These are phyloP conservation scores for Prunella strophiata DNA, from an alignment of 2,797 vertebrate species.

Conservation along the genomic window DNA sequence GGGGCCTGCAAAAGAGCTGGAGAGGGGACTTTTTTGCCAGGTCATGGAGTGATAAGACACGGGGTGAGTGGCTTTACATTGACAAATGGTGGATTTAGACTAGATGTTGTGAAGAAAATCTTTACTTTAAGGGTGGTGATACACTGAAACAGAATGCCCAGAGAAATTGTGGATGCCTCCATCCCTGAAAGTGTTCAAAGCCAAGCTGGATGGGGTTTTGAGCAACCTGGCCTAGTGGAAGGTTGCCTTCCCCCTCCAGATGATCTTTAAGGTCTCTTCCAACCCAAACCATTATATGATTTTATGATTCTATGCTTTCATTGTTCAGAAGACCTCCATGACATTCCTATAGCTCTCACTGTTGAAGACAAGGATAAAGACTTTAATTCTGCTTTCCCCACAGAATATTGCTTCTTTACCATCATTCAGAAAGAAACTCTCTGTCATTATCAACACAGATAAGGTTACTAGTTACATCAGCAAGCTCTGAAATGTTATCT, in stretches of 20 bases:
- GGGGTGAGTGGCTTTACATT: not conserved
- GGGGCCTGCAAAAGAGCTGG: not conserved
- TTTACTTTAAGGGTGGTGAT: not conserved
- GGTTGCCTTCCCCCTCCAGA: fast-evolving
- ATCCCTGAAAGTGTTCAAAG: not conserved
- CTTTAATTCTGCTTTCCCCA: not conserved
- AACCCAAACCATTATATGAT: not conserved
- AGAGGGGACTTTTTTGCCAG: not conserved
- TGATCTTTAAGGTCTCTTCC: not conserved
- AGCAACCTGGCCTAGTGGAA: not conserved
- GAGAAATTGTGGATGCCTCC: not conserved
- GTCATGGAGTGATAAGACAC: not conserved
- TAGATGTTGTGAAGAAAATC: not conserved
- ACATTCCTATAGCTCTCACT: not conserved
- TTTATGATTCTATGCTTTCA: not conserved
- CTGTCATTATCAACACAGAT: too few species aligned
- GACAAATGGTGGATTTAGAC: not conserved
- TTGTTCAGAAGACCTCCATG: not conserved
- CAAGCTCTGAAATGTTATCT: too few species aligned
- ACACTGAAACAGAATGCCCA: not conserved
- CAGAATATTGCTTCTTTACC: not conserved
- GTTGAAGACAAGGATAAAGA: not conserved
- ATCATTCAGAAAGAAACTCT: not conserved
- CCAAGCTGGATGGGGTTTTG: not conserved
- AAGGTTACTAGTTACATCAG: too few species aligned